Evolutionary conservation across 2,113 vertebrate species (phyloP).

Genomic region (Pampusana beccarii): DNA sequence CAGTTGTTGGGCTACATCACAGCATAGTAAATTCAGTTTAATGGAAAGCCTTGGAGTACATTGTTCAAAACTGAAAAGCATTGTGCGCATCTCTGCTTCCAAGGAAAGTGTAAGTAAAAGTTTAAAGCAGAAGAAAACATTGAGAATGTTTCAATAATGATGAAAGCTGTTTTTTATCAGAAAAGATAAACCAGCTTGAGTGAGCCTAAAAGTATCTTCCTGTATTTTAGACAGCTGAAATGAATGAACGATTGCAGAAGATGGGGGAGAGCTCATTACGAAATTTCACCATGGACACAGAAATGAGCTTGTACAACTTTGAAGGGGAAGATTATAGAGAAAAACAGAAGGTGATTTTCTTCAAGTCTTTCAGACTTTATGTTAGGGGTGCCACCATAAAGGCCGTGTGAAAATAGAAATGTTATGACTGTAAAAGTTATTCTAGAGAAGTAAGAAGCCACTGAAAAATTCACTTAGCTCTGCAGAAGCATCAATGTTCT

Average conservation of each 20-base stretch:
- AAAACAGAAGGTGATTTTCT: constrained; percentile 86
- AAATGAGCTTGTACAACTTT: constrained; percentile 91
- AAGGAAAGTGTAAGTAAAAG: neutral
- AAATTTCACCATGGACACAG: constrained; percentile 89
- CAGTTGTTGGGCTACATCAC: neutral
- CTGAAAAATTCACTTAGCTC: neutral
- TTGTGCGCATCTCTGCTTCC: neutral
- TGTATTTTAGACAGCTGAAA: constrained; percentile 83
- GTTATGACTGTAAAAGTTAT: neutral
- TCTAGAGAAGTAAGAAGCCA: neutral
- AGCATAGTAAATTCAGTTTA: neutral
- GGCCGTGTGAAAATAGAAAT: neutral
- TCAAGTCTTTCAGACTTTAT: neutral
- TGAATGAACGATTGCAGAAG: constrained; percentile 87
- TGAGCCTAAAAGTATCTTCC: neutral
- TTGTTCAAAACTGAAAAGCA: neutral
- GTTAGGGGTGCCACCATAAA: neutral
- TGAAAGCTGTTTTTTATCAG: neutral
- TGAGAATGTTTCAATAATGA: neutral
- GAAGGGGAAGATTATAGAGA: constrained; percentile 92
- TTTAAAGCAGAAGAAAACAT: neutral
- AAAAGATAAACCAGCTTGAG: neutral
- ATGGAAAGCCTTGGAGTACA: neutral
- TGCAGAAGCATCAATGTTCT: neutral
- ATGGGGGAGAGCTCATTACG: constrained; percentile 88